Percentiles rank a stretch among this genome's conserved stretches.
Conservation (phyloP, 2,888 invertebrate species). For the Drosophila robusta region DNA sequence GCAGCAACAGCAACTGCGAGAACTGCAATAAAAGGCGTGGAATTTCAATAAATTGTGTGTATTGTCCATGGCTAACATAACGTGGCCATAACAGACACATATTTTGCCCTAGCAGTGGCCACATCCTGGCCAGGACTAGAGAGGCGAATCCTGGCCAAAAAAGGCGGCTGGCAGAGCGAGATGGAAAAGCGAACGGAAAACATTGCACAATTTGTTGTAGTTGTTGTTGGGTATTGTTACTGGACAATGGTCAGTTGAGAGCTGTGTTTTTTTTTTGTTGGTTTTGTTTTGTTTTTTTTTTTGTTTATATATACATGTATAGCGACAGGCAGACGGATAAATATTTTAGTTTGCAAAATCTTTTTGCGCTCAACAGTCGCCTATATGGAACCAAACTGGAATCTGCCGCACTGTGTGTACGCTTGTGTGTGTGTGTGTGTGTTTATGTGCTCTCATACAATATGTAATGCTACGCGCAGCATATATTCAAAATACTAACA, state of each 20-base stretch:
- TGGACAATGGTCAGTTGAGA: slow-evolving; percentile 44
- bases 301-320: slow-evolving; percentile 10
- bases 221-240: slow-evolving; percentile 46
- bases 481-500: slow-evolving; percentile 75
- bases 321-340: slow-evolving; percentile 62
- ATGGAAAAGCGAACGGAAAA: slow-evolving; percentile 65
- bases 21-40: slow-evolving; percentile 41
- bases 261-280: slow-evolving; percentile 18
- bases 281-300: too few relatives aligned
- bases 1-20: slow-evolving; percentile 28
- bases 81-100: slow-evolving; percentile 84
- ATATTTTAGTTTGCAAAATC: slow-evolving; percentile 75
- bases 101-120: slow-evolving; percentile 81
- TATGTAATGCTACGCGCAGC: slow-evolving; percentile 82
- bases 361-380: slow-evolving; percentile 72
- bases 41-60: slow-evolving; percentile 71
- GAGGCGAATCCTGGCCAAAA: slow-evolving; percentile 4
- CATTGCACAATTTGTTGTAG: slow-evolving; percentile 76
- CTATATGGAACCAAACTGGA: slow-evolving; percentile 8
- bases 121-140: slow-evolving; percentile 67
- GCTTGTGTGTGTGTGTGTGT: slow-evolving; percentile 32
- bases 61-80: slow-evolving; percentile 78
- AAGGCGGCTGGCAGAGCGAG: slow-evolving; percentile 40
- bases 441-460: slow-evolving; percentile 62
- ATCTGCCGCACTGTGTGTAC: not conserved